phyloP scores from a whole-genome alignment of 2,113 vertebrate species.

The Dendrocopos noguchii region DNA sequence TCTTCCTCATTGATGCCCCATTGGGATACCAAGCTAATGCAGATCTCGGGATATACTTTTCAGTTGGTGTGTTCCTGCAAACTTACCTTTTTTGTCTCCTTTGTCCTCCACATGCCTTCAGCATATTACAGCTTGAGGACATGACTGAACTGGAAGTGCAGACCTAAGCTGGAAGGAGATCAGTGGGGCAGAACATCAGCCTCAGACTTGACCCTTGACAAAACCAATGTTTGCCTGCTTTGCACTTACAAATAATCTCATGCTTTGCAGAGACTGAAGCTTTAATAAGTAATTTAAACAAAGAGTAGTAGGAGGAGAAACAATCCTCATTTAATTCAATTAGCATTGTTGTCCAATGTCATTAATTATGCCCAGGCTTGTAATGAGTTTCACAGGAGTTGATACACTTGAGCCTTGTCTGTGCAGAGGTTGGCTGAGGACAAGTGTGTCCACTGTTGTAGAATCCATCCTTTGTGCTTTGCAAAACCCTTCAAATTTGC shows the following conservation, averaged over 20 bases:
- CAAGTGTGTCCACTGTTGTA: neutral
- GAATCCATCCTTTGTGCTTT: conserved; percentile 48
- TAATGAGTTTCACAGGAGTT: neutral
- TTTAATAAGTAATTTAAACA: neutral
- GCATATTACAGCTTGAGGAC: neutral
- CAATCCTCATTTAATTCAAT: conserved; percentile 52
- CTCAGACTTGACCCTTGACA: neutral
- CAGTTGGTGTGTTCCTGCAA: neutral
- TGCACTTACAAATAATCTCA: neutral
- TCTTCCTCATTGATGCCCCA: neutral
- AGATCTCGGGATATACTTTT: neutral
- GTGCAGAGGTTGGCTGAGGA: neutral
- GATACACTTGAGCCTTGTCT: conserved; percentile 49
- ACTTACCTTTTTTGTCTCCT: neutral
- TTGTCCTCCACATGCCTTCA: neutral
- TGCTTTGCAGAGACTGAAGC: neutral
- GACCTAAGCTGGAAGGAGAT: neutral
- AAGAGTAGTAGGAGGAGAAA: neutral
- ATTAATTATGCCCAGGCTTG: conserved; percentile 27
- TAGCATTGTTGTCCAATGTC: neutral
- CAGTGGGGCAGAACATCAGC: neutral
- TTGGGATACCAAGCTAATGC: neutral
- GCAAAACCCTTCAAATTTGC: conserved; percentile 14
- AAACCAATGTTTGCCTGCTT: neutral
- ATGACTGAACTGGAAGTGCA: neutral